Percentiles rank a stretch among this genome's conserved stretches.
phyloP scores from a whole-genome alignment of 2,797 vertebrate genomes.

The Enteromius viviparus region DNA sequence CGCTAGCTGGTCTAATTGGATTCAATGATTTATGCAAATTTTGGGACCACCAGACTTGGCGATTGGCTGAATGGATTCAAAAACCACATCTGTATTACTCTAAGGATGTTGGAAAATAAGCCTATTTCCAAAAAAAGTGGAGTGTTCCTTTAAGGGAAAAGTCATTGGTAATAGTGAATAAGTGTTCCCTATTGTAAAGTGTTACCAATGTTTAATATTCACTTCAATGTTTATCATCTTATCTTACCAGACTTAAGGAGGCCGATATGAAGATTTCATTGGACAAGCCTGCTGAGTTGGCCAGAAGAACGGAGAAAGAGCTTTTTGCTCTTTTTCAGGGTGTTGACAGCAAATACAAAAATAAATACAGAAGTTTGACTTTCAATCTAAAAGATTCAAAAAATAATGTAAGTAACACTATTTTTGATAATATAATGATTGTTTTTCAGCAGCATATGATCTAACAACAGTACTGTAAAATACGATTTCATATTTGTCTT shows the following conservation, averaged over 20 bases:
- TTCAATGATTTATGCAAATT: no score
- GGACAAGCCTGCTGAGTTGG: constrained; percentile 91
- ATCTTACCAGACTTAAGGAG: constrained; percentile 84
- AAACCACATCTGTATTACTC: no score
- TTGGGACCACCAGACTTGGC: no score
- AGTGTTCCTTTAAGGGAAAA: no score
- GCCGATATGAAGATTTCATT: constrained; percentile 88
- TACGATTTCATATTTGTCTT: background rate
- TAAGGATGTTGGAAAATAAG: no score
- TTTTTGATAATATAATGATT: background rate
- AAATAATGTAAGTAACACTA: constrained; percentile 87
- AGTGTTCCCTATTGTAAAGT: no score
- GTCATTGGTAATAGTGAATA: no score
- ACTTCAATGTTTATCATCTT: background rate
- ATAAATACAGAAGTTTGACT: constrained; percentile 97
- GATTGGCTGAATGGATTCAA: no score
- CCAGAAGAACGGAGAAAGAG: constrained; percentile 91
- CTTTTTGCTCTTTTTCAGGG: constrained; percentile 96
- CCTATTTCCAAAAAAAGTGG: no score
- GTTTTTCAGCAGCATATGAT: background rate
- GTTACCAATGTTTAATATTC: no score
- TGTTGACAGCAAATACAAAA: constrained; percentile 98
- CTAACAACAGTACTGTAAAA: background rate
- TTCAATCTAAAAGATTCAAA: constrained; percentile 98
- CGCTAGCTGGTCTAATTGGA: no score